Conservation (phyloP, 2,113 vertebrate species). For the Sardina pilchardus region DNA sequence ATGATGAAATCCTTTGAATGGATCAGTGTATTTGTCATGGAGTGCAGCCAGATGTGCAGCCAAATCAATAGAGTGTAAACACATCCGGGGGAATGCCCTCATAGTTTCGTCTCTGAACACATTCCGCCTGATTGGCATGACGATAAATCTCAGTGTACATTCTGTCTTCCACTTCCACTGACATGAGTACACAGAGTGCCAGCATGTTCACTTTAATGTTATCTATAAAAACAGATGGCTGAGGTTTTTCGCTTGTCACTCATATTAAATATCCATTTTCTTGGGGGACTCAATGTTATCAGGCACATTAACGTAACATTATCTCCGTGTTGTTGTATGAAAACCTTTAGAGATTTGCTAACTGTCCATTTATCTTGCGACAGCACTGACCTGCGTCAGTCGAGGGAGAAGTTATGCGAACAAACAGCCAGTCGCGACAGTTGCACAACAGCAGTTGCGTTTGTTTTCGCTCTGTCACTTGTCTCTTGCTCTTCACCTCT, state of each 20-base stretch:
- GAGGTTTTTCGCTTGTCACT: background rate
- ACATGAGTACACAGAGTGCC: background rate
- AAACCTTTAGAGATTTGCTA: background rate
- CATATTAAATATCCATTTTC: background rate
- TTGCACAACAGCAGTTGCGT: conserved; percentile 34
- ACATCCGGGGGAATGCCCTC: too few species aligned
- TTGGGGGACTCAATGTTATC: background rate
- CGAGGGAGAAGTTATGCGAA: background rate
- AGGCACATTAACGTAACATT: background rate
- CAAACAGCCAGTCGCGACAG: background rate
- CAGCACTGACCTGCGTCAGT: background rate
- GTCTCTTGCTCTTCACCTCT: background rate
- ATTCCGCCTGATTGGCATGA: background rate
- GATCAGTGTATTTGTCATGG: background rate
- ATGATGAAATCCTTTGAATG: background rate
- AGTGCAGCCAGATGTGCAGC: background rate
- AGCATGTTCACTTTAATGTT: background rate
- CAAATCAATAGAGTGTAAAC: too few species aligned
- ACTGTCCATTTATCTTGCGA: background rate
- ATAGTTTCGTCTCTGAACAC: background rate
- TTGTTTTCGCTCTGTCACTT: conserved; percentile 50
- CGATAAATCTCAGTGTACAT: background rate
- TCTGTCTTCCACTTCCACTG: background rate
- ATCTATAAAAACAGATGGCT: background rate
- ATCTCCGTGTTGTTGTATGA: background rate